These are phyloP conservation scores for Zaprionus taronus DNA, from an alignment of 1,140 invertebrate genomes.

Conservation along the genomic window DNA sequence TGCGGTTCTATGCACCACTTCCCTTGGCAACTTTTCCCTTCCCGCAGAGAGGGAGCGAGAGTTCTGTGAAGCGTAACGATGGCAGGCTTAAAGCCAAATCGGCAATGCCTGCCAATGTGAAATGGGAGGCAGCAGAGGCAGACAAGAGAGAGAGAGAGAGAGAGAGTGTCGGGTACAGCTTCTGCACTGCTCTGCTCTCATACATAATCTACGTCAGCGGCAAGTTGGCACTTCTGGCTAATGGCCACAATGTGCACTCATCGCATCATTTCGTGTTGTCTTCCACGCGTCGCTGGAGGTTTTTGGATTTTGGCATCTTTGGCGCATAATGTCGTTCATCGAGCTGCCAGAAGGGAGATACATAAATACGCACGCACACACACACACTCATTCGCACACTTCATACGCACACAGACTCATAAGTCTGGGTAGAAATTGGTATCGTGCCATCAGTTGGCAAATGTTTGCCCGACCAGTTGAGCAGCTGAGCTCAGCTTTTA, in stretches of 20 bases:
- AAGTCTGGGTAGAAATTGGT: conserved; percentile 35
- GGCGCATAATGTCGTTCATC: conserved; percentile 40
- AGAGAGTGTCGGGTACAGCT: neutral
- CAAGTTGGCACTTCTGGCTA: conserved; percentile 55
- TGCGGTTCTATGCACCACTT: neutral
- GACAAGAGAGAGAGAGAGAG: neutral
- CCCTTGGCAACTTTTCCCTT: neutral
- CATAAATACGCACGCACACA: conserved; percentile 28
- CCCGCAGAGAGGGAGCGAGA: neutral
- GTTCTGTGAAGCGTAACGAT: conserved; percentile 29
- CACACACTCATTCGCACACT: neutral
- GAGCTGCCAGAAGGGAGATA: conserved; percentile 33
- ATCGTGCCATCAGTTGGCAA: conserved; percentile 46
- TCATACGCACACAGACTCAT: neutral
- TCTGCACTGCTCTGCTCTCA: neutral
- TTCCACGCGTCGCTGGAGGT: conserved; percentile 44
- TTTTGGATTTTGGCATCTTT: conserved; percentile 39
- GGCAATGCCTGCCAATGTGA: neutral
- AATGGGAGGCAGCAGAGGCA: too few relatives aligned
- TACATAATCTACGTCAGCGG: conserved; percentile 29
- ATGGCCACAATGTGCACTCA: conserved; percentile 61
- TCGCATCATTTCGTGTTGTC: conserved; percentile 51
- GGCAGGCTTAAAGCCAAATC: conserved; percentile 34
- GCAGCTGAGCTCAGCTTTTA: conserved; percentile 55
- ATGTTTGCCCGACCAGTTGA: conserved; percentile 35